Evolutionary conservation across 2,113 vertebrate species (phyloP).

Genomic region (Sorex fumeus): DNA sequence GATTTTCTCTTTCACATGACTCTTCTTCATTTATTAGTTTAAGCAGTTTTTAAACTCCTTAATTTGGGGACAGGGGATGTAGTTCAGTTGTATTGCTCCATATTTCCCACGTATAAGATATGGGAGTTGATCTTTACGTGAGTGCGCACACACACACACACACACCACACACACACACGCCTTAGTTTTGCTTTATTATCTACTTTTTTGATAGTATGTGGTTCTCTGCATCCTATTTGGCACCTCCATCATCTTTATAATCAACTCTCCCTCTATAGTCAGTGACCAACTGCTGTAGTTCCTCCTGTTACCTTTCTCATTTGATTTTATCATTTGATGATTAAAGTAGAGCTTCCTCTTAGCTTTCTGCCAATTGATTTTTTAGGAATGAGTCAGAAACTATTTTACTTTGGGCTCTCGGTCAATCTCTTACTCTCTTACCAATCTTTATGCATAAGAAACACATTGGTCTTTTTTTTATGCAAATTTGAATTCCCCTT

Average conservation of each 20-base stretch:
- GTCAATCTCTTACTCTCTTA: constrained; percentile 17
- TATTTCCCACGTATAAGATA: too few relatives aligned
- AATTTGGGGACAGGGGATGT: neutral
- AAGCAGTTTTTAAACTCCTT: constrained; percentile 58
- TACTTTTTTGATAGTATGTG: constrained; percentile 61
- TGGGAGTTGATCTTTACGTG: too few relatives aligned
- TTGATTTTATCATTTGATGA: neutral
- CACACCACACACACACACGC: too few relatives aligned
- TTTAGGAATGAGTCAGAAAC: constrained; percentile 28
- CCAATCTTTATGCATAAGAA: neutral
- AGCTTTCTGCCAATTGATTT: constrained; percentile 55
- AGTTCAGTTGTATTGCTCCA: too few relatives aligned
- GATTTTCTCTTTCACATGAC: constrained; percentile 22
- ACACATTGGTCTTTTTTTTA: neutral
- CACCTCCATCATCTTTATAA: constrained; percentile 39
- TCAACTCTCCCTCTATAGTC: neutral
- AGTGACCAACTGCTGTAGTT: neutral
- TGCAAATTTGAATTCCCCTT: neutral
- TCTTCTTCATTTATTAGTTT: constrained; percentile 61
- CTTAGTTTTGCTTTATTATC: constrained; percentile 36
- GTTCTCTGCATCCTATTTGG: constrained; percentile 56
- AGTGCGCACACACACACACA: too few relatives aligned
- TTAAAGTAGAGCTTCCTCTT: neutral
- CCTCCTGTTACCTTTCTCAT: neutral
- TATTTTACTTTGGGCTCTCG: neutral